Evolutionary conservation across 1,140 invertebrate species (phyloP).

Genomic region (Ditylenchus dipsaci): DNA sequence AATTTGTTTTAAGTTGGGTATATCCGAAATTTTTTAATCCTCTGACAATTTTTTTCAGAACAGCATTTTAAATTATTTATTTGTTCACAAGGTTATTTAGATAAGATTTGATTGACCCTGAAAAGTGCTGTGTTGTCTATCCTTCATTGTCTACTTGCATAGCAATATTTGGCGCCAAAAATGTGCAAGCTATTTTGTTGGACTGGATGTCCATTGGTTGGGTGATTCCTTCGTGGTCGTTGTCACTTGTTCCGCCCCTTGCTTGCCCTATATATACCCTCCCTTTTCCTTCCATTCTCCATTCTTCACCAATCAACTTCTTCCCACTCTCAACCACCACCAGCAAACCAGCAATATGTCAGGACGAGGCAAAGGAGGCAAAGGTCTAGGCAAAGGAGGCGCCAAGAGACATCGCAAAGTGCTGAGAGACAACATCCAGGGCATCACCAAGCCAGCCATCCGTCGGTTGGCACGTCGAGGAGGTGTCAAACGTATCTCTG

Average conservation of each 20-base stretch:
- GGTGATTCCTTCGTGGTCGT: neutral
- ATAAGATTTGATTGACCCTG: too few relatives aligned
- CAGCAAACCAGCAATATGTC: constrained; percentile 20
- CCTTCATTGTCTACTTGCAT: too few relatives aligned
- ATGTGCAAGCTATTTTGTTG: too few relatives aligned
- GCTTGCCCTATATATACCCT: neutral
- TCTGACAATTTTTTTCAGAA: too few relatives aligned
- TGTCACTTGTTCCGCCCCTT: neutral
- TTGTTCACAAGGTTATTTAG: too few relatives aligned
- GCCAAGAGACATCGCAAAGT: constrained; percentile 68
- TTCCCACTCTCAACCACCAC: neutral
- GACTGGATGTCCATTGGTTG: too few relatives aligned
- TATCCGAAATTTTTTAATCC: too few relatives aligned
- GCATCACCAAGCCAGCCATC: constrained; percentile 69
- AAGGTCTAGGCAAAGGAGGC: constrained; percentile 68
- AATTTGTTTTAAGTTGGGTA: too few relatives aligned
- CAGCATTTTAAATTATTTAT: too few relatives aligned
- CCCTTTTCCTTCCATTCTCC: neutral
- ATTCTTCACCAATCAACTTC: neutral
- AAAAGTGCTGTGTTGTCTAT: too few relatives aligned
- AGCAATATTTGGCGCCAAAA: too few relatives aligned
- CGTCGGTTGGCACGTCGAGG: constrained; percentile 69
- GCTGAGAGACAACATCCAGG: constrained; percentile 71
- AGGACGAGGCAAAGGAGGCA: constrained; percentile 67
- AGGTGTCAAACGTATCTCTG: constrained; percentile 72